Percentiles rank a stretch among this genome's conserved stretches.
phyloP scores from a whole-genome alignment of 2,797 vertebrate genomes.

The Peromyscus aztecus region DNA sequence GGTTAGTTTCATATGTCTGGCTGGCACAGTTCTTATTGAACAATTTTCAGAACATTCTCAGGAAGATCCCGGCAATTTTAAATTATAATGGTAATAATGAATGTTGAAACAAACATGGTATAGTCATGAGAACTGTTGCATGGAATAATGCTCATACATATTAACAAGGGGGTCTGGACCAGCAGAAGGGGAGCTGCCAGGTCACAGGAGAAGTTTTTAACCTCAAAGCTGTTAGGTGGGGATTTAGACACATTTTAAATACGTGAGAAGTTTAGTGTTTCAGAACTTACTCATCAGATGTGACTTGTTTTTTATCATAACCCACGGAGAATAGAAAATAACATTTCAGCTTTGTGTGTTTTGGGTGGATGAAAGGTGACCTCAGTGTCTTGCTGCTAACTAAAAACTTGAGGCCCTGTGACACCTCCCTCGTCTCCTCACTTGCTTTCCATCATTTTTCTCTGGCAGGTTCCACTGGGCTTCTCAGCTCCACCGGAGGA shows the following conservation, averaged over 20 bases:
- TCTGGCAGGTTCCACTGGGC: conserved; percentile 90
- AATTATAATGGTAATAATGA: neutral
- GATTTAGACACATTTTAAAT: conserved; percentile 5
- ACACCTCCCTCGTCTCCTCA: neutral
- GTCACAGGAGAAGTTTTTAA: neutral
- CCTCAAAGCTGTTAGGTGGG: neutral
- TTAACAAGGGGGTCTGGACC: neutral
- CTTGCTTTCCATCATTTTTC: neutral
- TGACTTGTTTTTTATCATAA: neutral
- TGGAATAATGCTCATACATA: neutral
- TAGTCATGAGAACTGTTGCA: neutral
- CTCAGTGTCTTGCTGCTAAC: neutral
- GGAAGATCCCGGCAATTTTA: neutral
- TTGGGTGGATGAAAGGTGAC: neutral
- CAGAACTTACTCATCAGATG: conserved; percentile 29
- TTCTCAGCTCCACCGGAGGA: conserved; percentile 84
- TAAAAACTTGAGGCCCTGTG: neutral
- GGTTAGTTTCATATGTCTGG: neutral
- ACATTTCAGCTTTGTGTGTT: neutral
- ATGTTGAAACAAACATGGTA: neutral
- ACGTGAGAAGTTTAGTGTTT: neutral
- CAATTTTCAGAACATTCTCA: neutral
- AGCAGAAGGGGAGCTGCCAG: neutral
- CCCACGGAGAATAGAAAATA: neutral
- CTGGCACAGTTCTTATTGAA: neutral